phyloP scores from a whole-genome alignment of 2,888 invertebrate species.

The Rhagonycha fulva region DNA sequence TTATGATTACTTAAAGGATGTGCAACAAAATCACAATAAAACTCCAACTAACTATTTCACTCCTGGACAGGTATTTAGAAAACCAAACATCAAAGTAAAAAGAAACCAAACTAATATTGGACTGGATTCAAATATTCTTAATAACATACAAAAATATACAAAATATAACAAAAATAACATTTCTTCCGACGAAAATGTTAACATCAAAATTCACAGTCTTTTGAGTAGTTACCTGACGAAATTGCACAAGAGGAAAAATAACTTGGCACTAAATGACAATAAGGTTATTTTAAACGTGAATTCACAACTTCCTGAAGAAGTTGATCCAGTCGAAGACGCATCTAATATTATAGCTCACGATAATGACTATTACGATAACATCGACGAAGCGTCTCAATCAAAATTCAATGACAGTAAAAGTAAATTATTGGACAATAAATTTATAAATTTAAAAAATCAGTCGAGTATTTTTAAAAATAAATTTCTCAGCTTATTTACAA shows the following conservation, averaged over 20 bases:
- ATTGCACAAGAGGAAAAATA: neutral
- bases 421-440: slow-evolving; percentile 27
- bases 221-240: neutral
- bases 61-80: neutral
- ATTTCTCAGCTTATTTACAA: slow-evolving; percentile 71
- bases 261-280: neutral
- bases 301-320: neutral
- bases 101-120: neutral
- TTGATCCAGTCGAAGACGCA: neutral
- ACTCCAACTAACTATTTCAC: neutral
- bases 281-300: neutral
- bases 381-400: neutral
- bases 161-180: neutral
- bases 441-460: slow-evolving; percentile 43
- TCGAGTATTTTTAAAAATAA: slow-evolving; percentile 48
- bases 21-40: neutral
- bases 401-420: slow-evolving; percentile 11
- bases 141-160: neutral
- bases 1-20: neutral
- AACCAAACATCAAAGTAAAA: neutral
- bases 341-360: neutral
- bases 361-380: neutral
- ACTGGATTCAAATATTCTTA: neutral
- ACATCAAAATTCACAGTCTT: neutral
- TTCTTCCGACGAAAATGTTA: neutral